phyloP scores from a whole-genome alignment of 2,888 invertebrate genomes.

The Eurytoma californica region DNA sequence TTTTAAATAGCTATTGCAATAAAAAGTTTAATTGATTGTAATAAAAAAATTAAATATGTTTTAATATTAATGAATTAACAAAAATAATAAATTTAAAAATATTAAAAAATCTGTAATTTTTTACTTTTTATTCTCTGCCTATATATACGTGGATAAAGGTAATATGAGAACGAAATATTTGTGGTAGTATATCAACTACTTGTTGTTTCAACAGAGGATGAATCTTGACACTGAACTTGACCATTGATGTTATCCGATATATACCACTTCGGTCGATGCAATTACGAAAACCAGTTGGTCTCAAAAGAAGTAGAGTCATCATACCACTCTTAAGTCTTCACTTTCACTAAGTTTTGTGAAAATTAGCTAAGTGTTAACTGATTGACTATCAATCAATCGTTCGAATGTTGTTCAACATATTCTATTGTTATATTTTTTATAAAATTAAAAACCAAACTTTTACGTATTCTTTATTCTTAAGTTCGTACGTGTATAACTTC shows the following conservation, averaged over 20 bases:
- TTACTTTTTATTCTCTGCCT: not conserved
- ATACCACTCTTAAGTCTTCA: slow-evolving; percentile 12
- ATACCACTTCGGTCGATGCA: not conserved
- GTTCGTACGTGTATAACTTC: too few relatives aligned
- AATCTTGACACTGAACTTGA: not conserved
- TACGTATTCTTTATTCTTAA: too few relatives aligned
- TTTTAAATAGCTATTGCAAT: too few relatives aligned
- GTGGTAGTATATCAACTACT: not conserved
- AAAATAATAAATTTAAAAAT: too few relatives aligned
- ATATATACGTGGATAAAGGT: not conserved
- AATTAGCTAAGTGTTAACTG: not conserved
- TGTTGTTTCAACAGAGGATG: not conserved
- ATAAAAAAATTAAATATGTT: too few relatives aligned
- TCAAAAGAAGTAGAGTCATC: slow-evolving; percentile 32
- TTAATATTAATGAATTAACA: too few relatives aligned
- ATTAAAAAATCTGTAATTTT: not conserved
- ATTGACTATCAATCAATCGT: not conserved
- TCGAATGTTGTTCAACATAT: not conserved
- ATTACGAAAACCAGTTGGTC: slow-evolving; percentile 17
- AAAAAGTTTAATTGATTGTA: too few relatives aligned
- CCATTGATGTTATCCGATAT: not conserved
- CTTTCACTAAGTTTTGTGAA: not conserved
- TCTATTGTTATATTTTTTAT: too few relatives aligned
- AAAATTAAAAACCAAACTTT: too few relatives aligned
- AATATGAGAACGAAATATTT: not conserved